These are phyloP conservation scores for Chelonia mydas DNA, from an alignment of 2,797 vertebrate genomes.

Conservation along the genomic window DNA sequence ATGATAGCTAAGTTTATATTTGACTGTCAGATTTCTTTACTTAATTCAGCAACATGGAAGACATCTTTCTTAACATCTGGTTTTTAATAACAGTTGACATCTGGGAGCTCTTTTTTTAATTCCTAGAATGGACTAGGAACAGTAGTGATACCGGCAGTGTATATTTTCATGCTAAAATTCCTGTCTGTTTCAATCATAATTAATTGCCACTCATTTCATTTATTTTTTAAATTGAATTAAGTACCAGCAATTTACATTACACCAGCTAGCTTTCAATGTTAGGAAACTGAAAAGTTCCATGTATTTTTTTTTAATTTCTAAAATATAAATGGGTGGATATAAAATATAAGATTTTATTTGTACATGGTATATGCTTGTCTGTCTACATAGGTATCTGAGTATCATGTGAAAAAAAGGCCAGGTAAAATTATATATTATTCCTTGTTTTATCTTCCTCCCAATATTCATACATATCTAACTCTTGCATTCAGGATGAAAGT, in stretches of 20 bases:
- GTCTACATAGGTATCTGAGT: not conserved
- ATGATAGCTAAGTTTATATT: conserved; percentile 81
- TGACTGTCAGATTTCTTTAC: conserved; percentile 83
- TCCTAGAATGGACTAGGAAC: conserved; percentile 71
- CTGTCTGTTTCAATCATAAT: conserved; percentile 85
- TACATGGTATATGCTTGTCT: rapidly evolving
- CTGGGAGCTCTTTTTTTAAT: conserved; percentile 79
- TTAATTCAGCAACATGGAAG: conserved; percentile 78
- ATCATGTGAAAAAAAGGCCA: not conserved
- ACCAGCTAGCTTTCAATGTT: conserved; percentile 36
- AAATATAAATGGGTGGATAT: conserved; percentile 27
- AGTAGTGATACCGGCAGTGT: conserved; percentile 81
- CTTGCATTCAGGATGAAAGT: not conserved
- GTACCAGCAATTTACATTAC: conserved; percentile 63
- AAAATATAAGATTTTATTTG: conserved; percentile 23
- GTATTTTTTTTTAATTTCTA: not conserved
- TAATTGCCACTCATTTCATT: conserved; percentile 75
- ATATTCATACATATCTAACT: not conserved
- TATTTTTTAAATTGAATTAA: conserved; percentile 77
- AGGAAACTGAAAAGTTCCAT: conserved; percentile 16
- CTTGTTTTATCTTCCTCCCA: not conserved
- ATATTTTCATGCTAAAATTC: conserved; percentile 78
- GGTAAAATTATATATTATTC: not conserved
- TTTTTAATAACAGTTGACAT: conserved; percentile 85
- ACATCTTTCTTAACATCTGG: conserved; percentile 84